These are phyloP conservation scores for Molanna angustata DNA, from an alignment of 2,888 invertebrate genomes.

Conservation along the genomic window DNA sequence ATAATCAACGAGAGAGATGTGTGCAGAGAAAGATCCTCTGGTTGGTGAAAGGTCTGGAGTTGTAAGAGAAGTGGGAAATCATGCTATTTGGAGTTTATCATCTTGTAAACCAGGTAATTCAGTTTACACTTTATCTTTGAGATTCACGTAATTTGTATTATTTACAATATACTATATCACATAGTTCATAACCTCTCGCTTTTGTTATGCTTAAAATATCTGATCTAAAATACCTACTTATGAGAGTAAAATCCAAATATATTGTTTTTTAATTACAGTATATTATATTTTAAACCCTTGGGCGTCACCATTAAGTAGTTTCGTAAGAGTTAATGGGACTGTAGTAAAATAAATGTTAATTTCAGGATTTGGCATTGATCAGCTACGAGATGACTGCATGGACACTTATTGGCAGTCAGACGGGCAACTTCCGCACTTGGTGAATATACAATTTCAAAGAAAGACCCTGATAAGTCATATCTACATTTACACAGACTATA, in stretches of 20 bases:
- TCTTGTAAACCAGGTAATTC: conserved; percentile 98
- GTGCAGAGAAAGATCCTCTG: conserved; percentile 48
- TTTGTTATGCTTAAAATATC: no score
- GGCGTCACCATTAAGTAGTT: no score
- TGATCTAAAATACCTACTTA: no score
- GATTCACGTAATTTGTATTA: no score
- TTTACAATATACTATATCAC: no score
- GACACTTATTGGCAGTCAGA: conserved; percentile 99
- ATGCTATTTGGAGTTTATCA: conserved; percentile 97
- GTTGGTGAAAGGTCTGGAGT: conserved; percentile 52
- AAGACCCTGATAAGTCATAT: conserved; percentile 95
- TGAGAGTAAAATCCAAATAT: no score
- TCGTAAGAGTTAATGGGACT: no score
- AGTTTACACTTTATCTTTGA: no score
- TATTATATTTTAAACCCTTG: conserved; percentile 1
- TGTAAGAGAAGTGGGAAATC: conserved; percentile 78
- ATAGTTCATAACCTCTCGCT: no score
- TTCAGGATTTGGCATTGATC: conserved; percentile 95
- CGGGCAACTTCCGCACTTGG: conserved; percentile 95
- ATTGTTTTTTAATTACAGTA: conserved; percentile 5
- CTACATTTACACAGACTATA: conserved; percentile 96
- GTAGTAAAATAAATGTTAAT: no score
- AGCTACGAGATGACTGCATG: conserved; percentile 89
- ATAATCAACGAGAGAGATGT: no score
- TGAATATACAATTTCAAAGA: conserved; percentile 93